Evolutionary conservation across 2,888 invertebrate species (phyloP).

Genomic region (Sarcophaga subvicina): DNA sequence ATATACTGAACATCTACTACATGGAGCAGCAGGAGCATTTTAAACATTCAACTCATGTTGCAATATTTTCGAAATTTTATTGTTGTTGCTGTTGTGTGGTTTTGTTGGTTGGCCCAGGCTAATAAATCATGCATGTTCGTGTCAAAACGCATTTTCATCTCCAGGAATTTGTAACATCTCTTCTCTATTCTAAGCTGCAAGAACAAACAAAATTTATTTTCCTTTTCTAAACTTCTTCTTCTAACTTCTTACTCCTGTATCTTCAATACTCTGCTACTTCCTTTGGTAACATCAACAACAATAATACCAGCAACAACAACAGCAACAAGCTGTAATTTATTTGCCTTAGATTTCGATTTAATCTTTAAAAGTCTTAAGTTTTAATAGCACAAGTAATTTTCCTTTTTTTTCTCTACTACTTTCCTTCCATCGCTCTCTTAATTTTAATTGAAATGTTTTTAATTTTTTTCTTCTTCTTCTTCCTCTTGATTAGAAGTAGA

Average conservation of each 20-base stretch:
- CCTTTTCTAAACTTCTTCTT: not conserved
- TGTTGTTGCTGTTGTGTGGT: slow-evolving; percentile 43
- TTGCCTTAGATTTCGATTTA: slow-evolving; percentile 39
- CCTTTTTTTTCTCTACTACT: slow-evolving; percentile 7
- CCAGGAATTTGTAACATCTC: not conserved
- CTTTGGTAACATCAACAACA: not conserved
- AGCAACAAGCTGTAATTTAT: slow-evolving; percentile 47
- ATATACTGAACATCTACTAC: slow-evolving; percentile 34
- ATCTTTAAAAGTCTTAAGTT: slow-evolving; percentile 54
- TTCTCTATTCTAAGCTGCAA: not conserved
- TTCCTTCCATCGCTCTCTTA: slow-evolving; percentile 25
- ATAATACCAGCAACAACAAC: slow-evolving; percentile 37
- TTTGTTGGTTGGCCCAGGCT: slow-evolving; percentile 62
- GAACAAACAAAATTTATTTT: not conserved
- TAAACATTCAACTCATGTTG: slow-evolving; percentile 62
- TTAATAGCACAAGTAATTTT: slow-evolving; percentile 59
- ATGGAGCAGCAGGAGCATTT: slow-evolving; percentile 7
- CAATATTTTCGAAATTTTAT: slow-evolving; percentile 17
- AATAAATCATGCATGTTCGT: slow-evolving; percentile 69
- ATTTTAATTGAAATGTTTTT: slow-evolving; percentile 61
- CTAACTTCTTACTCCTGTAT: not conserved
- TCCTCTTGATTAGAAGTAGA: too few relatives aligned
- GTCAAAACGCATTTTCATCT: slow-evolving; percentile 67
- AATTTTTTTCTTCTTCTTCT: too few relatives aligned
- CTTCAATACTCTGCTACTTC: not conserved